Conservation (phyloP, 2,113 vertebrate species). For the Brienomyrus brachyistius region DNA sequence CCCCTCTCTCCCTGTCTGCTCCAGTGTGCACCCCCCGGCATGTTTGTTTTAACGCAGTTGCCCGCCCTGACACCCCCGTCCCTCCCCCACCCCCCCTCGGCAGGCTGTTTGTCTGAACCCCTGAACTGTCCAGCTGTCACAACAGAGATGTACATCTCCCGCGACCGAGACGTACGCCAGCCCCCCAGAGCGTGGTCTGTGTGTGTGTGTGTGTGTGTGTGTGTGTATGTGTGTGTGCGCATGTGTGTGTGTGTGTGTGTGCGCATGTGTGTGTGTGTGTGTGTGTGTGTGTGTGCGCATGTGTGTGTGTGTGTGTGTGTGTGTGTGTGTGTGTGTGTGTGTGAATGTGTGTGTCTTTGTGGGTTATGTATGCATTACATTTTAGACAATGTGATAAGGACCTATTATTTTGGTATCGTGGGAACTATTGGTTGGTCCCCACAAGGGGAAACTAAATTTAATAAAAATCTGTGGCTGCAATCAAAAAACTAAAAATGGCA, state of each 20-base stretch:
- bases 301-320: no score
- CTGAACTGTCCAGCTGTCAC: conserved; percentile 62
- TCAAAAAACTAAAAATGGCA: neutral
- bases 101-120: conserved; percentile 55
- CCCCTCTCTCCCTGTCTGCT: conserved; percentile 27
- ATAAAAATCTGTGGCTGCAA: neutral
- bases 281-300: neutral
- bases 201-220: neutral
- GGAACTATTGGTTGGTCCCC: neutral
- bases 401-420: neutral
- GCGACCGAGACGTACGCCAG: conserved; percentile 29
- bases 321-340: conserved; percentile 25
- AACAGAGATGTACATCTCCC: conserved; percentile 58
- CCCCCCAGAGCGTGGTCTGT: conserved; percentile 29
- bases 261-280: conserved; percentile 29
- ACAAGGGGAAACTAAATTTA: neutral
- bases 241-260: conserved; percentile 26
- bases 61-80: conserved; percentile 20
- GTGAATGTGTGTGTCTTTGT: conserved; percentile 23
- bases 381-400: neutral
- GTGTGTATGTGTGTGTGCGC: neutral
- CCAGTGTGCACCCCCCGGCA: conserved; percentile 37
- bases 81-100: conserved; percentile 26
- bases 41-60: conserved; percentile 58
- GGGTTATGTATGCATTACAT: neutral